Evolutionary conservation across 2,797 vertebrate species (phyloP), one percentile per base, ranked within the genome.

Genomic region (Hafferia zeledoni): DNA sequence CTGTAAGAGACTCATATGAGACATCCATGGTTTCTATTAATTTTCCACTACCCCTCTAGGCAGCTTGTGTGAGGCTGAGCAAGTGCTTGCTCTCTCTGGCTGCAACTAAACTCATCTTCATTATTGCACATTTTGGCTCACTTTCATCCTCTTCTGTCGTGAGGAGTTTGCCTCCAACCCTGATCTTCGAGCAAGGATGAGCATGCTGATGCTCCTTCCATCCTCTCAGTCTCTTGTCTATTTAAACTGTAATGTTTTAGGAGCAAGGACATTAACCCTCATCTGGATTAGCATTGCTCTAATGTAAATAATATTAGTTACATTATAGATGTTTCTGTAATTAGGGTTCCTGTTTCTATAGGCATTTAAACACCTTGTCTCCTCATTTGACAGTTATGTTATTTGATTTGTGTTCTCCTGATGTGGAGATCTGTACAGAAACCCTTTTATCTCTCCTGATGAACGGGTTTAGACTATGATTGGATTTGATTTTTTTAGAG

Each of bases 291-390:
- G 88, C 93, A 90, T 94, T 6, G n/a, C 89, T 93, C 91, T 83
- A 96, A 90, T 94, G 95, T 95, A 97, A 97, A 96, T 97, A 96
- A 97, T 97, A 95, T 96, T 97, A 97, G 95, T 97, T 96, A 97
- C 93, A 95, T 95, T 96, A 95, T 95, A 97, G 95, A 96, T 95
- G 90, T 95, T 96, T 96, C 95, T 1, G 71, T 96, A 96, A 97
- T 96, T 97, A 96, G 95, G 95, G 90, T 94, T 94, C 93, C 41
- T 95, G 49, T 95, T 96, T 96, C 96, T 96, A 93, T 93, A 95
- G 96, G 95, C 94, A 89, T 84, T 96, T 95, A 92, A 93, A 95
- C 96, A 96, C 94, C 93, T 63, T 0, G 5, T 90, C 88, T 93
- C 94, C 88, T 93, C 88, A 87, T 95, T 87, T 96, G 95, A 94